phyloP scores from a whole-genome alignment of 1,140 invertebrate genomes.

The Hetaerina americana region DNA sequence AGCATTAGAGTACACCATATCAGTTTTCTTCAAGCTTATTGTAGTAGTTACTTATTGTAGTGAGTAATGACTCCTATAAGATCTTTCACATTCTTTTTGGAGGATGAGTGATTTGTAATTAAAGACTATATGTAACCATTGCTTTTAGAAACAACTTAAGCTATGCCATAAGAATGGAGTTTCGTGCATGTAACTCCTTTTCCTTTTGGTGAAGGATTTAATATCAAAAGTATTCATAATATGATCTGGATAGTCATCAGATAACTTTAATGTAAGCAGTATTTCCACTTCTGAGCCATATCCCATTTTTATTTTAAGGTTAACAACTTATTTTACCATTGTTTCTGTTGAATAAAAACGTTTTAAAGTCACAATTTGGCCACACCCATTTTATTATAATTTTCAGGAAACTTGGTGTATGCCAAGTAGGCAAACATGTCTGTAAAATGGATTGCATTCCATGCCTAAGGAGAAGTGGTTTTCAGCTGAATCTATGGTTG shows the following conservation, averaged over 20 bases:
- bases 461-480: not conserved
- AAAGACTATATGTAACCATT: not conserved
- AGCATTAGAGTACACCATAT: not conserved
- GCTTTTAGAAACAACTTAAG: not conserved
- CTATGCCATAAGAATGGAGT: not conserved
- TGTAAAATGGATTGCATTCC: not conserved
- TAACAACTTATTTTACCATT: too few species aligned
- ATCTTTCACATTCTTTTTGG: not conserved
- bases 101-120: not conserved
- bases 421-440: too few species aligned
- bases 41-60: too few species aligned
- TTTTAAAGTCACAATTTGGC: too few species aligned
- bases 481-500: too few species aligned
- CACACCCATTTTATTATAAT: too few species aligned
- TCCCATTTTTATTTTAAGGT: too few species aligned
- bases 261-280: not conserved
- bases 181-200: not conserved
- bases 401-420: too few species aligned
- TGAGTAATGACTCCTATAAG: not conserved
- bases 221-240: not conserved
- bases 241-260: not conserved
- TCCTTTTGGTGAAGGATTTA: not conserved
- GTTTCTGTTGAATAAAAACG: too few species aligned
- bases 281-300: not conserved
- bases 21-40: not conserved